These are phyloP conservation scores for Apodemus agrarius DNA, from an alignment of 2,797 vertebrate genomes.

Conservation along the genomic window DNA sequence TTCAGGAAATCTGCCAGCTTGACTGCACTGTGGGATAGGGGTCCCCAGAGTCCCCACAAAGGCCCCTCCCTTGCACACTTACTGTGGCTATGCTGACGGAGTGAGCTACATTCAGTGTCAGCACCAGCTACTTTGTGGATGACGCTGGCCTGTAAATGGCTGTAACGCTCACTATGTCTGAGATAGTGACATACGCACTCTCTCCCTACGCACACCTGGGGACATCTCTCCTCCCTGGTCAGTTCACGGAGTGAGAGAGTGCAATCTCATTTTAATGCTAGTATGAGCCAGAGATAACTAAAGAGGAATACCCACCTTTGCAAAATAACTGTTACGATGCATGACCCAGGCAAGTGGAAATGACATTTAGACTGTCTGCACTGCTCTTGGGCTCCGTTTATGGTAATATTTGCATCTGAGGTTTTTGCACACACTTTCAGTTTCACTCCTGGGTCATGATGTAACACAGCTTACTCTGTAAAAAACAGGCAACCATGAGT, in stretches of 20 bases:
- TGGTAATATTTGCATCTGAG: not conserved
- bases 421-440: not conserved
- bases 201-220: not conserved
- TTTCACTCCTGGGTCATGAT: not conserved
- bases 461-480: not conserved
- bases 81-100: too few species aligned
- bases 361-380: slow-evolving; percentile 58
- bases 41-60: not conserved
- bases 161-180: too few species aligned
- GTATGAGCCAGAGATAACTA: slow-evolving; percentile 68
- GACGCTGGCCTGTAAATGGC: not conserved
- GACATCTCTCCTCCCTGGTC: slow-evolving; percentile 4
- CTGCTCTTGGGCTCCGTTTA: not conserved
- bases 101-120: not conserved
- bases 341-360: slow-evolving; percentile 37
- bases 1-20: not conserved
- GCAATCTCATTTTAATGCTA: slow-evolving; percentile 63
- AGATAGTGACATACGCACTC: too few species aligned
- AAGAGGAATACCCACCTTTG: slow-evolving; percentile 70
- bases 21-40: not conserved
- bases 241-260: slow-evolving; percentile 41
- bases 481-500: not conserved
- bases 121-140: not conserved
- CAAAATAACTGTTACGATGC: slow-evolving; percentile 7
- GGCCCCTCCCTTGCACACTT: not conserved